phyloP scores from a whole-genome alignment of 2,888 invertebrate species.

The Periphyllus acericola region DNA sequence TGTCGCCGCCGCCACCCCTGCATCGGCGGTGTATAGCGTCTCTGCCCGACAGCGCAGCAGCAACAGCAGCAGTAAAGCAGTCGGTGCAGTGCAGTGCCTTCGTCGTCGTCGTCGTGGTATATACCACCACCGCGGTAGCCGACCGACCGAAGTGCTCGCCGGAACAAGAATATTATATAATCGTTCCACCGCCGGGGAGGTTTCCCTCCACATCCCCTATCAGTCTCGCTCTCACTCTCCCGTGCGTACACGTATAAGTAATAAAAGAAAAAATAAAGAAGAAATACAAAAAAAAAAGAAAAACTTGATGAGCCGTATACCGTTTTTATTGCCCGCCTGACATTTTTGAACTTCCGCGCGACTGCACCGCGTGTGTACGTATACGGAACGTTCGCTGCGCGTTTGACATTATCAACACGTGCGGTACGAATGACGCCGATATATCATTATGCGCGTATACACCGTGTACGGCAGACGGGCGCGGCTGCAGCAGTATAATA shows the following conservation, averaged over 20 bases:
- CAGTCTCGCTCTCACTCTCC: no score
- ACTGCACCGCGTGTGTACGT: conserved; percentile 11
- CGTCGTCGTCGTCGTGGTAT: no score
- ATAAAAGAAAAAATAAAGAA: not conserved
- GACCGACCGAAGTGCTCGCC: conserved; percentile 61
- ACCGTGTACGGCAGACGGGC: no score
- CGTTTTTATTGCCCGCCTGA: conserved; percentile 65
- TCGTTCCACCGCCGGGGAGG: conserved; percentile 34
- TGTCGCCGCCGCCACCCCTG: conserved; percentile 60
- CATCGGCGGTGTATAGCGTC: not conserved
- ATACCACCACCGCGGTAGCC: conserved; percentile 51
- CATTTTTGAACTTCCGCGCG: conserved; percentile 64
- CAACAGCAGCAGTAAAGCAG: no score
- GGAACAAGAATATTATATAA: conserved; percentile 30
- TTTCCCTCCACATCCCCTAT: not conserved
- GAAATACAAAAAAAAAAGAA: conserved; percentile 14
- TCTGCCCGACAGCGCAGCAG: no score
- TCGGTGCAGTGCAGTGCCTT: not conserved
- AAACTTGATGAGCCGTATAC: conserved; percentile 64
- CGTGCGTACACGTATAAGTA: not conserved
- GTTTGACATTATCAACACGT: not conserved
- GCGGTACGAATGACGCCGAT: not conserved
- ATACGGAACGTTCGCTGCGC: not conserved
- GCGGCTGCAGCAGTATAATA: no score
- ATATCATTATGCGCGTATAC: not conserved